Percentiles rank a stretch among this genome's conserved stretches.
phyloP scores from a whole-genome alignment of 2,113 vertebrate species.

The Corythaeola cristata region DNA sequence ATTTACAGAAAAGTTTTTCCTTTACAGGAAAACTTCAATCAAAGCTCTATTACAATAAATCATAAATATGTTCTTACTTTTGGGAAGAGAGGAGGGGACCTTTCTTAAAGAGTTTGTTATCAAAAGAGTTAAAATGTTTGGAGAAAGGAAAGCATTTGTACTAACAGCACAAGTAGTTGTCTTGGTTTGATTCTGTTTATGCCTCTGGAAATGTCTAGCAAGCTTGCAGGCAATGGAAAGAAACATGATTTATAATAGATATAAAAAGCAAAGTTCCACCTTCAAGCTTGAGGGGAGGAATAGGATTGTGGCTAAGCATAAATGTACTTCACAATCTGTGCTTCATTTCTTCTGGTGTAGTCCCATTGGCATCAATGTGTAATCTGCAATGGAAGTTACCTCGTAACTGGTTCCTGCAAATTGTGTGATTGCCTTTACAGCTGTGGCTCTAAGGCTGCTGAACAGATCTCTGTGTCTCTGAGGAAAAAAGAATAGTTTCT shows the following conservation, averaged over 20 bases:
- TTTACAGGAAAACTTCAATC: background rate
- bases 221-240: background rate
- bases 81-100: background rate
- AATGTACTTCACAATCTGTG: background rate
- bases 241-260: constrained; percentile 44
- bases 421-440: background rate
- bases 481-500: background rate
- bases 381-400: background rate
- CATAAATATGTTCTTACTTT: background rate
- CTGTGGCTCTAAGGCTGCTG: background rate
- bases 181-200: constrained; percentile 10
- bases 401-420: background rate
- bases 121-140: background rate
- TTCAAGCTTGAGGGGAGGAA: constrained; percentile 35
- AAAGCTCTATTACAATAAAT: background rate
- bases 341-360: constrained; percentile 1
- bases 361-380: background rate
- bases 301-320: constrained; percentile 19
- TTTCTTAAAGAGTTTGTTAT: background rate
- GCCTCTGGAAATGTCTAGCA: constrained; percentile 43
- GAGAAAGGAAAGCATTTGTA: background rate
- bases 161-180: background rate
- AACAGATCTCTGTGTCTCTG: background rate
- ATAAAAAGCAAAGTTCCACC: constrained; percentile 47
- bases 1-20: background rate